Conservation (phyloP, 2,888 invertebrate species). For the Lasioglossum vierecki region DNA sequence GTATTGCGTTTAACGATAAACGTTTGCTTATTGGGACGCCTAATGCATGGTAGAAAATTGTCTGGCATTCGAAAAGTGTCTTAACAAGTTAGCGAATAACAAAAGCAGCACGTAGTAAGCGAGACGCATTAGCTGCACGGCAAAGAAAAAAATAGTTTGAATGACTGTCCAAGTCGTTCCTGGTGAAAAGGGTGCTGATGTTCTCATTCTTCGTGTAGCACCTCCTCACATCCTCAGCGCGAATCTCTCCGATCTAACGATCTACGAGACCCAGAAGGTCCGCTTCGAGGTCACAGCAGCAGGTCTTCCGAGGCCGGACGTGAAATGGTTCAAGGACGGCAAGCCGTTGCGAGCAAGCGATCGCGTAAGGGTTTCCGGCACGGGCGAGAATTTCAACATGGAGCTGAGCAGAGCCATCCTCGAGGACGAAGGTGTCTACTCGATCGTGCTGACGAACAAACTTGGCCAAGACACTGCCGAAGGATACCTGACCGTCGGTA, state of each 20-base stretch:
- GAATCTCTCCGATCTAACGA: slow-evolving; percentile 90
- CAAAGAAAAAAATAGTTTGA: slow-evolving; percentile 12
- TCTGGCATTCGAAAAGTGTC: slow-evolving; percentile 16
- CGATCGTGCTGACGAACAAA: slow-evolving; percentile 92
- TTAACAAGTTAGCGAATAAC: slow-evolving; percentile 36
- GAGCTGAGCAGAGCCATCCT: slow-evolving; percentile 89
- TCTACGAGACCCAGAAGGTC: slow-evolving; percentile 92
- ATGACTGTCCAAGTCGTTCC: background rate
- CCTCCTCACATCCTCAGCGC: slow-evolving; percentile 90
- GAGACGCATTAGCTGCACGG: slow-evolving; percentile 51
- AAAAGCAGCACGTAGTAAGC: slow-evolving; percentile 49
- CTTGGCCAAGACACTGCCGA: slow-evolving; percentile 91
- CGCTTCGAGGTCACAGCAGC: slow-evolving; percentile 91
- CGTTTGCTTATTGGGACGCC: background rate
- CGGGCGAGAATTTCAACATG: slow-evolving; percentile 88
- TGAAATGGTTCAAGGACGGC: slow-evolving; percentile 92
- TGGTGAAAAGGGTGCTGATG: background rate
- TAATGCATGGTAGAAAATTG: background rate
- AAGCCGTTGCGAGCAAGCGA: slow-evolving; percentile 88
- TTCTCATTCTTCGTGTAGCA: slow-evolving; percentile 84
- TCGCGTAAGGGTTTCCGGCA: slow-evolving; percentile 72
- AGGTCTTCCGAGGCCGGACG: slow-evolving; percentile 91
- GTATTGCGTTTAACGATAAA: background rate
- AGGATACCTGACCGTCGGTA: slow-evolving; percentile 90
- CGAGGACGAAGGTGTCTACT: slow-evolving; percentile 92